Evolutionary conservation across 2,888 invertebrate genomes (phyloP).

Genomic region (Sicus ferrugineus): DNA sequence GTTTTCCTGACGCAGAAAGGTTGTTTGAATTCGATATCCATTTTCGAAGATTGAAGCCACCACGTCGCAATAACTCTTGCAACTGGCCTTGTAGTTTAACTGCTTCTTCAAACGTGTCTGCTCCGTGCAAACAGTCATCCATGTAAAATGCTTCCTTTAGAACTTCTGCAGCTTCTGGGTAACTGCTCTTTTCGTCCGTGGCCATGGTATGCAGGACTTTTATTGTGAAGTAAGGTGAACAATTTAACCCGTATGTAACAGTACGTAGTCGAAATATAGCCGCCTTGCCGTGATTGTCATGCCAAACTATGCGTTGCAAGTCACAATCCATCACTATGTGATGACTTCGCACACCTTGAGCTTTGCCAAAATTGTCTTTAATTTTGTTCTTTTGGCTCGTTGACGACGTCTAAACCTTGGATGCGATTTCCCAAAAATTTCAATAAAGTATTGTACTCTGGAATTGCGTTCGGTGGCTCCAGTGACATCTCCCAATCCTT

Average conservation of each 20-base stretch:
- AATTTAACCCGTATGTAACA: slow-evolving; percentile 34
- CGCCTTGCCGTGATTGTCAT: slow-evolving; percentile 10
- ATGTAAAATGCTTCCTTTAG: slow-evolving; percentile 35
- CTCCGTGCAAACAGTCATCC: slow-evolving; percentile 38
- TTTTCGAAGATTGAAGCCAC: background rate
- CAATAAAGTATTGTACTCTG: too few species aligned
- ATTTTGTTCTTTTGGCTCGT: background rate
- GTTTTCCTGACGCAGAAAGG: slow-evolving; percentile 1
- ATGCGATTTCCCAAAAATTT: slow-evolving; percentile 32
- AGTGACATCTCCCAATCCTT: slow-evolving; percentile 32
- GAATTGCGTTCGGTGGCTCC: slow-evolving; percentile 10
- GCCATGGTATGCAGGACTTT: slow-evolving; percentile 37
- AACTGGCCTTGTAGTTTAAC: slow-evolving; percentile 1
- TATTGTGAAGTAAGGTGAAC: slow-evolving; percentile 36
- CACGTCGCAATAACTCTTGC: background rate
- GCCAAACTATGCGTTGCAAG: slow-evolving; percentile 39
- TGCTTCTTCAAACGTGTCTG: slow-evolving; percentile 3
- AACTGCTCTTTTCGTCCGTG: slow-evolving; percentile 27
- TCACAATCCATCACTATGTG: slow-evolving; percentile 32
- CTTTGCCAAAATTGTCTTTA: background rate
- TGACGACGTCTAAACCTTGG: slow-evolving; percentile 28
- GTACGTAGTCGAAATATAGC: slow-evolving; percentile 23
- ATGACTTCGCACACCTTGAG: background rate
- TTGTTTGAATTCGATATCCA: background rate
- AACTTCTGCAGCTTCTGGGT: slow-evolving; percentile 34